Percentiles rank a stretch among this genome's conserved stretches.
Evolutionary conservation across 2,797 vertebrate genomes (phyloP).

Genomic region (Artibeus lituratus): DNA sequence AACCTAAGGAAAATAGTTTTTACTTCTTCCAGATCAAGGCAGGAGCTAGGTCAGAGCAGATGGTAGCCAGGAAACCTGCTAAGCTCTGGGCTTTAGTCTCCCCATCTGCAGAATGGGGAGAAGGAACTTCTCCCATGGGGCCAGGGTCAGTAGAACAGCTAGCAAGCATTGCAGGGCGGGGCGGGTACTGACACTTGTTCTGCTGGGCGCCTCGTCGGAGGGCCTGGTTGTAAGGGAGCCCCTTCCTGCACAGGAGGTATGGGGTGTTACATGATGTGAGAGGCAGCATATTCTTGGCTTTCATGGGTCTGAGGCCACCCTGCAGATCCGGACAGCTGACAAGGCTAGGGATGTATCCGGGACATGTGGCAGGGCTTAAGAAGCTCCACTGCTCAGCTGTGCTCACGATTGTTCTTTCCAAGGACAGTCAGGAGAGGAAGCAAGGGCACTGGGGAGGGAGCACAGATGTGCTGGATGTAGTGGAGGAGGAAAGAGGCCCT

Average conservation of each 20-base stretch:
- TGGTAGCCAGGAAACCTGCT: not conserved
- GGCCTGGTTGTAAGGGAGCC: not conserved
- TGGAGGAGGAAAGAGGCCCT: slow-evolving; percentile 50
- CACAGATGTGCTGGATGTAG: slow-evolving; percentile 63
- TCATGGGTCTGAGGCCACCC: slow-evolving; percentile 41
- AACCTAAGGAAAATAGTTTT: not conserved
- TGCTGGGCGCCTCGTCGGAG: not conserved
- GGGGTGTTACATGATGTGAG: not conserved
- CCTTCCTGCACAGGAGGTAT: not conserved
- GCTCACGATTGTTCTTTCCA: slow-evolving; percentile 63
- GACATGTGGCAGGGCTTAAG: slow-evolving; percentile 64
- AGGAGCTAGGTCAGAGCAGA: not conserved
- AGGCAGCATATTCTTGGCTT: slow-evolving; percentile 37
- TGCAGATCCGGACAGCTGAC: slow-evolving; percentile 64
- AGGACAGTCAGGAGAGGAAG: slow-evolving; percentile 65
- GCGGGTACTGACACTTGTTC: not conserved
- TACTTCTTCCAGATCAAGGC: not conserved
- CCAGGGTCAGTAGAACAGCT: not conserved
- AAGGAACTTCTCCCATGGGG: no score
- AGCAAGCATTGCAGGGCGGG: not conserved
- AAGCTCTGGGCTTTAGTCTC: not conserved
- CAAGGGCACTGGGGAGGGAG: slow-evolving; percentile 48
- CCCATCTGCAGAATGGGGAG: not conserved
- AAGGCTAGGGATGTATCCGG: slow-evolving; percentile 40
- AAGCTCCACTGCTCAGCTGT: slow-evolving; percentile 61